These are phyloP conservation scores for Coryphaenoides rupestris DNA, from an alignment of 2,113 vertebrate genomes.

Conservation along the genomic window DNA sequence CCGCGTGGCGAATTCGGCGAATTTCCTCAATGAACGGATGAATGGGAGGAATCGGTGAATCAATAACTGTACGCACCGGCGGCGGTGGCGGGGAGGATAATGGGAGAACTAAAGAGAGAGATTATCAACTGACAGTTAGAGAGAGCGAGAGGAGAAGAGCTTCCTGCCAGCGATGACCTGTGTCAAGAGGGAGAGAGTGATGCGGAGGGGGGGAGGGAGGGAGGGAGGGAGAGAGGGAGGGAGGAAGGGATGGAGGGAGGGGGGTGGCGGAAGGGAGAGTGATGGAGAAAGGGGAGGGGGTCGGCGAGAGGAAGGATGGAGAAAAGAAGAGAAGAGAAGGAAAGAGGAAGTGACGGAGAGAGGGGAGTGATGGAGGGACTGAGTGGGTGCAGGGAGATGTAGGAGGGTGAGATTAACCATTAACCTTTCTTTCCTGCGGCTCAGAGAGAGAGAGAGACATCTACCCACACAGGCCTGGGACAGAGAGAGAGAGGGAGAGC, in stretches of 20 bases:
- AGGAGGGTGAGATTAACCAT: slow-evolving; percentile 65
- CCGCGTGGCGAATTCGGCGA: slow-evolving; percentile 25
- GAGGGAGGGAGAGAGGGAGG: slow-evolving; percentile 14
- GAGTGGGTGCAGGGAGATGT: slow-evolving; percentile 38
- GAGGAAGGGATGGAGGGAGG: slow-evolving; percentile 37
- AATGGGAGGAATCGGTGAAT: slow-evolving; percentile 5
- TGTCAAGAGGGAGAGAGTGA: slow-evolving; percentile 34
- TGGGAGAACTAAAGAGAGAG: slow-evolving; percentile 56
- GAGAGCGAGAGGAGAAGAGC: slow-evolving; percentile 46
- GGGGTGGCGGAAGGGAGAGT: slow-evolving; percentile 39
- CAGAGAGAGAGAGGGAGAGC: not conserved
- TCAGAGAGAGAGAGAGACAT: slow-evolving; percentile 24
- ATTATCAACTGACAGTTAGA: slow-evolving; percentile 41
- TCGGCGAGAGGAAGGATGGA: not conserved
- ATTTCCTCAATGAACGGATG: slow-evolving; percentile 26
- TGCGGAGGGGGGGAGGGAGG: not conserved
- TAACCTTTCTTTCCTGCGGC: slow-evolving; percentile 62
- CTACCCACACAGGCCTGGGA: not conserved
- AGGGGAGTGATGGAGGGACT: no score
- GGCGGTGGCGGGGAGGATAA: slow-evolving; percentile 43
- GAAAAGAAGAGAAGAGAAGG: slow-evolving; percentile 21
- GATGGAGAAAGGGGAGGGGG: not conserved
- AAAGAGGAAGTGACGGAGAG: slow-evolving; percentile 45
- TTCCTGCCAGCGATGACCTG: slow-evolving; percentile 38
- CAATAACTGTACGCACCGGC: slow-evolving; percentile 33